A percentile compares a stretch with the other conserved stretches of the same genome.
Conservation (phyloP, 2,113 vertebrate species). For the Protomyctophum bolini region DNA sequence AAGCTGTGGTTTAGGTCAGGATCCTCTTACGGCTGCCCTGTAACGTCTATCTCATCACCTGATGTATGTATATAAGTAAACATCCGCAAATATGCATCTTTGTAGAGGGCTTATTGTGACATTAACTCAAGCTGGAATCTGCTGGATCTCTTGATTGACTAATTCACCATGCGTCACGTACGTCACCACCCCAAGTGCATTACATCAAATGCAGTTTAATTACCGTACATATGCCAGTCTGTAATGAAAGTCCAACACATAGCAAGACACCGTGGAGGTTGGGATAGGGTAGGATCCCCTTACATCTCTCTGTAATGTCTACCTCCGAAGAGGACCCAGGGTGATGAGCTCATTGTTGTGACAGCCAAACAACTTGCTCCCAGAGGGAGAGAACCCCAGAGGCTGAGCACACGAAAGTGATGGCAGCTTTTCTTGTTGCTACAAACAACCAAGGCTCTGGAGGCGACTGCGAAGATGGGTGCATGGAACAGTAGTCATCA, state of each 20-base stretch:
- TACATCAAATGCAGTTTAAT: constrained; percentile 25
- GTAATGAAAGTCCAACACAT: constrained; percentile 22
- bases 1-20: too few species aligned
- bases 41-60: too few species aligned
- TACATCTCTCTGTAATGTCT: constrained; percentile 36
- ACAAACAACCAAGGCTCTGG: constrained; percentile 34
- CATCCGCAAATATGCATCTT: too few species aligned
- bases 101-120: too few species aligned
- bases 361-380: constrained; percentile 63
- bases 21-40: too few species aligned
- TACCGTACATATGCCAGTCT: constrained; percentile 6
- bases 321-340: constrained; percentile 28
- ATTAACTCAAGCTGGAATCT: too few species aligned
- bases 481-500: neutral
- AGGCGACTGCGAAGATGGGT: constrained; percentile 5
- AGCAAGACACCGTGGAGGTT: neutral
- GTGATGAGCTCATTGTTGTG: constrained; percentile 79
- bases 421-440: constrained; percentile 45
- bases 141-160: constrained; percentile 17
- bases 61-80: too few species aligned
- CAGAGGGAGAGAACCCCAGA: constrained; percentile 56
- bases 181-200: neutral
- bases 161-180: constrained; percentile 2
- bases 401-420: constrained; percentile 55
- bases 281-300: constrained; percentile 38